Evolutionary conservation across 2,888 invertebrate genomes (phyloP), one percentile per base, ranked within the genome.

Genomic region (Bellardia bayeri): DNA sequence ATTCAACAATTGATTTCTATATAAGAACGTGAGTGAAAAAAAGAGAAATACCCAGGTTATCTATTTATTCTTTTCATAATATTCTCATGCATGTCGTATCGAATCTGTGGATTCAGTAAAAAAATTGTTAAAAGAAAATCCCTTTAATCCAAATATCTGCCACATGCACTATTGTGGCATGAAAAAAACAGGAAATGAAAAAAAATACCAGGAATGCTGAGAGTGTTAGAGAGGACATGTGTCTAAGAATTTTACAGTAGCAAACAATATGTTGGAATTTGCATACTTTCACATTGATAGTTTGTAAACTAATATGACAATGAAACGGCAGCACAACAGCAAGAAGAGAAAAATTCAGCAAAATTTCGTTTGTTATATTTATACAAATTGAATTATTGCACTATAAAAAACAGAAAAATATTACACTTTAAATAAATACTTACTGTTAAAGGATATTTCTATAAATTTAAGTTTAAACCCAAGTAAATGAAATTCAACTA

Each of bases 1-100:
- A 75, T 85, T 75, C 74, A 75, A 85, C 80, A 80, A 85, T 80
- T 80, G 85, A 85, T 85, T 85, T 45, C 79, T 84, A 37, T 79
- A 66, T 61, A 79, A 74, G 51, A 84, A 79, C 51, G 79, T 51
- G 14, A 66, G 37, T 54, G 69, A 33, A 63, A 69, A 33, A 51
- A 64, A 45, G n/a, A 13, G 16, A 37, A 45, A 64, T 56, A 6
- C 14, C 49, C 37, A n/a, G 40, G 72, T 49, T 63, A 68, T 82
- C 40, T 14, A 40, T 23, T 14, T 37, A 63, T n/a, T 40, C 8
- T 40, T 63, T 7, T n/a, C n/a, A n/a, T 4, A n/a, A n/a, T n/a
- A 51, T n/a, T 13, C 13, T 13, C 13, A 13, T 13, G 9, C 61
- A 63, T 42, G 33, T 64, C 82, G 42, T 71, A 37, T 63, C 16